phyloP scores from a whole-genome alignment of 2,888 invertebrate species.

The Macrophya annulata region DNA sequence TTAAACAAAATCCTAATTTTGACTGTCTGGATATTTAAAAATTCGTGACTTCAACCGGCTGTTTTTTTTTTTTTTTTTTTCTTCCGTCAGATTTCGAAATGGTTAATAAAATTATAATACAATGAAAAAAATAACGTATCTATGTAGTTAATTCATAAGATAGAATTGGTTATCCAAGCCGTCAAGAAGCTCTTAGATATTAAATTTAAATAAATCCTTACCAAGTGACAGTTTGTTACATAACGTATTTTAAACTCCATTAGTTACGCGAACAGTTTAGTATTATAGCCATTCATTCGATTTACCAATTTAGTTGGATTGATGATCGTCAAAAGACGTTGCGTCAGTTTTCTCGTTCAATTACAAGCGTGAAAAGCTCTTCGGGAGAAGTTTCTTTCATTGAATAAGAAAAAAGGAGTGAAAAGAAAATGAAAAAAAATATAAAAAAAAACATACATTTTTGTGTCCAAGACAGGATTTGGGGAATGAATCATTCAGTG shows the following conservation, averaged over 20 bases:
- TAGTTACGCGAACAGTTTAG: background rate
- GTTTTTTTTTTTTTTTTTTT: no score
- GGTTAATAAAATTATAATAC: background rate
- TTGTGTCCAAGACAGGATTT: background rate
- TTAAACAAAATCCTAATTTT: no score
- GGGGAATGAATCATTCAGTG: conserved; percentile 4
- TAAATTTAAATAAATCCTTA: background rate
- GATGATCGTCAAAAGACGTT: background rate
- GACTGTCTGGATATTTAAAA: no score
- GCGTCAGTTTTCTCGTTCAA: background rate
- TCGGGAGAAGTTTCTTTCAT: background rate
- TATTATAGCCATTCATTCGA: background rate
- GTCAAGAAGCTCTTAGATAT: background rate
- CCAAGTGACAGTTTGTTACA: conserved; percentile 12
- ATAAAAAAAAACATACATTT: background rate
- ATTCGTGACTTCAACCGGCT: no score
- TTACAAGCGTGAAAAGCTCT: background rate
- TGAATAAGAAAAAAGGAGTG: background rate
- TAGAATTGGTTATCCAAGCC: background rate
- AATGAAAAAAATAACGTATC: no score
- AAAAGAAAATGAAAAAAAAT: no score
- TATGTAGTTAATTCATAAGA: background rate
- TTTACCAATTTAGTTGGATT: background rate
- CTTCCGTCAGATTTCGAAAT: background rate
- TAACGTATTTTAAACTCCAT: background rate